These are phyloP conservation scores for Pentalonia nigronervosa DNA, from an alignment of 1,140 invertebrate genomes.

Conservation along the genomic window DNA sequence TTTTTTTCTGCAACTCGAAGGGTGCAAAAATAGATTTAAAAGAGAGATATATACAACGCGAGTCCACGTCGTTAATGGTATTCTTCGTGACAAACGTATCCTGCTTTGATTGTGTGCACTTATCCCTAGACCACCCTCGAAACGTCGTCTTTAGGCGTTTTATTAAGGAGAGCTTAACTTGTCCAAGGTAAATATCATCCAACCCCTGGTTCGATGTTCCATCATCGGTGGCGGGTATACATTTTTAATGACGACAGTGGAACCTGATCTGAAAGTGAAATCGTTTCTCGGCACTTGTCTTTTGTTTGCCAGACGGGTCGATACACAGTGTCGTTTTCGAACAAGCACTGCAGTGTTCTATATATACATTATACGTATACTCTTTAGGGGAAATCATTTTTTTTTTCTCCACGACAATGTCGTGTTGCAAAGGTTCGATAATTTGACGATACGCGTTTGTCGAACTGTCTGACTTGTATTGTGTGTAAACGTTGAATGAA, in stretches of 20 bases:
- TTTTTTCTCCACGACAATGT: not conserved
- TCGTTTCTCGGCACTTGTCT: constrained; percentile 51
- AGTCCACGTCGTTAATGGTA: constrained; percentile 56
- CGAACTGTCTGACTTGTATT: not conserved
- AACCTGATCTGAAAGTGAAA: constrained; percentile 53
- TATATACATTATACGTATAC: not conserved
- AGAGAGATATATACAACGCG: constrained; percentile 27
- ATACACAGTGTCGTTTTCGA: constrained; percentile 34
- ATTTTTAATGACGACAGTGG: constrained; percentile 56
- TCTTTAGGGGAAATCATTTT: constrained; percentile 6
- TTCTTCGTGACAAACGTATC: constrained; percentile 55
- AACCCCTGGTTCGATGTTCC: constrained; percentile 41
- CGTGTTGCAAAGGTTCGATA: constrained; percentile 7
- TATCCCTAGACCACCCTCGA: constrained; percentile 45
- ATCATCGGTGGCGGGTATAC: constrained; percentile 47
- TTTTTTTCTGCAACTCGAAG: constrained; percentile 29
- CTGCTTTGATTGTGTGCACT: constrained; percentile 53
- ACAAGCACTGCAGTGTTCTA: not conserved
- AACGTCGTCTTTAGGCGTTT: constrained; percentile 52
- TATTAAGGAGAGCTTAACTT: constrained; percentile 56
- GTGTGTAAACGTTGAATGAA: not conserved
- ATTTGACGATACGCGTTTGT: not conserved
- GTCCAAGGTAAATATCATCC: constrained; percentile 53
- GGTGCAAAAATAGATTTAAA: constrained; percentile 57
- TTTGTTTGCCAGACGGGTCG: constrained; percentile 43